Evolutionary conservation across 1,140 invertebrate species (phyloP).

Genomic region (fruit fly (Drosophila melanogaster)): Release_6_plus_ISO1_MT NT_037436.4:8363501-8364000

Average conservation of each 20-base stretch:
- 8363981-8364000: conserved; percentile 39
- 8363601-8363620: conserved; percentile 73
- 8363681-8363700: conserved; percentile 69
- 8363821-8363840: no score
- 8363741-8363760: conserved; percentile 52
- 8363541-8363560: conserved; percentile 13
- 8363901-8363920: no score
- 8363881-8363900: no score
- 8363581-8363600: conserved; percentile 42
- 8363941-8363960: not conserved
- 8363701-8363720: conserved; percentile 64
- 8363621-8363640: conserved; percentile 25
- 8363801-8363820: no score
- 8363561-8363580: conserved; percentile 2
- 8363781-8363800: conserved; percentile 1
- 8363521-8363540: conserved; percentile 15
- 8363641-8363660: conserved; percentile 20
- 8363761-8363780: conserved; percentile 39
- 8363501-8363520: conserved; percentile 40
- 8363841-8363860: no score
- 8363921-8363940: no score
- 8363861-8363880: no score
- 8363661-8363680: conserved; percentile 63
- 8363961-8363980: conserved; percentile 26
- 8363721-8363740: conserved; percentile 59